These are phyloP conservation scores for Tapera naevia DNA, from an alignment of 2,797 vertebrate species.

Conservation along the genomic window DNA sequence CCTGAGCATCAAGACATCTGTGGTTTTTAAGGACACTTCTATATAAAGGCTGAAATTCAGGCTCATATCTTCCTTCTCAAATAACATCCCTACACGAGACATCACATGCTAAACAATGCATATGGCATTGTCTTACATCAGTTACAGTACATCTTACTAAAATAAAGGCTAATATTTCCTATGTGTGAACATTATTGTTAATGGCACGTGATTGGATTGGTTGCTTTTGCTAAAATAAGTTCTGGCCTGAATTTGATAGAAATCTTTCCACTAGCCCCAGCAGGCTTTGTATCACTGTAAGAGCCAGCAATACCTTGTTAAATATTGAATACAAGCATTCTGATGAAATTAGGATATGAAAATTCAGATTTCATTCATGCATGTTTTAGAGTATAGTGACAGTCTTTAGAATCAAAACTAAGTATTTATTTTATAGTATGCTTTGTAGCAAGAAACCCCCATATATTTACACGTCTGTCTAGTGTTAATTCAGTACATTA, in stretches of 20 bases:
- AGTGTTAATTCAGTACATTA: neutral
- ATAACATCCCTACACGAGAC: fast-evolving
- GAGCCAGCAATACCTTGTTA: neutral
- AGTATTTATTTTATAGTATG: neutral
- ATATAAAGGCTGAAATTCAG: neutral
- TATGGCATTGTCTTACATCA: neutral
- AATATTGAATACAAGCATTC: neutral
- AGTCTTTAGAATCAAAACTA: neutral
- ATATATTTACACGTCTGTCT: neutral
- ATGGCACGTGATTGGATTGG: too few relatives aligned
- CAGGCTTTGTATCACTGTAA: neutral
- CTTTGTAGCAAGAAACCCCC: neutral
- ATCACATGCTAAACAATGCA: fast-evolving
- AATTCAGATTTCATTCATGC: neutral
- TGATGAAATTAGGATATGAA: neutral
- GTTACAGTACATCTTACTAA: neutral
- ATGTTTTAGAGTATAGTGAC: neutral
- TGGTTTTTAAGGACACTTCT: neutral
- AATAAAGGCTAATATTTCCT: neutral
- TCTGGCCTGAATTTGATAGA: neutral
- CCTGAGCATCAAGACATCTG: neutral
- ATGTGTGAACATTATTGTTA: neutral
- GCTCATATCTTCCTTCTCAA: neutral
- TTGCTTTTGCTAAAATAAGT: neutral
- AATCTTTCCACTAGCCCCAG: neutral